Evolutionary conservation across 2,888 invertebrate genomes (phyloP), one percentile per base, ranked within the genome.

Genomic region (Orchesellides sinensis): DNA sequence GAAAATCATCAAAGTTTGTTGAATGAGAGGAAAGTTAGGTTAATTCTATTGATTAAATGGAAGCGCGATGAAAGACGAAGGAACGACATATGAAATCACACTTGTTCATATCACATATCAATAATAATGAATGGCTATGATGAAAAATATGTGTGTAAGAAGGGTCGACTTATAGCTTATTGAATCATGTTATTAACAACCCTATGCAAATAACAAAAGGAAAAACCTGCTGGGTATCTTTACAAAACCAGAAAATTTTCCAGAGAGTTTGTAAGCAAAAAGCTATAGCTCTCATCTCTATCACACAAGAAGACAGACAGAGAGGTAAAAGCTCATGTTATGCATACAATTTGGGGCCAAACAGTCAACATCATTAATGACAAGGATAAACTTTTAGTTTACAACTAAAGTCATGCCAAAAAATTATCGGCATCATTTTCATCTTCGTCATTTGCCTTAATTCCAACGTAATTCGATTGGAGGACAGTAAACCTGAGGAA

Each of bases 1-100:
- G 54, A 59, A 61, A 72, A 72, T 72, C 72, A 61, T 61, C 61
- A 72, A 72, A 72, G 29, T 29, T 61, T 72, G 56, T 69, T 59
- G 21, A 19, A 52, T 21, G 40, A 52, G 52, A 12, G 19, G 61
- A 72, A 72, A 72, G 61, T 72, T 72, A 40, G 59, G 32, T 25
- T 56, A 72, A 72, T 70, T 70, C 54, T 23, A 72, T 61, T 59
- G 72, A 47, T 40, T 27, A 29, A 52, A 54, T 56, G 61, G 8
- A 19, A 23, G 21, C 12, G 54, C 3, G 54, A 54, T 1, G 19
- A 0, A 19, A 25, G 70, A 25, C 10, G 27, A 72, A 47, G 72
- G 19, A 25, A 25, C 47, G 45, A 59, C 40, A 59, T 59, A 72
- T 72, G 61, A 72, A 47, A 61, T 72, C 61, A 49, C 59, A 45